phyloP scores from a whole-genome alignment of 37 sponge, comb jelly and placozoan genomes.

The Cliona cf. orientalis region DNA sequence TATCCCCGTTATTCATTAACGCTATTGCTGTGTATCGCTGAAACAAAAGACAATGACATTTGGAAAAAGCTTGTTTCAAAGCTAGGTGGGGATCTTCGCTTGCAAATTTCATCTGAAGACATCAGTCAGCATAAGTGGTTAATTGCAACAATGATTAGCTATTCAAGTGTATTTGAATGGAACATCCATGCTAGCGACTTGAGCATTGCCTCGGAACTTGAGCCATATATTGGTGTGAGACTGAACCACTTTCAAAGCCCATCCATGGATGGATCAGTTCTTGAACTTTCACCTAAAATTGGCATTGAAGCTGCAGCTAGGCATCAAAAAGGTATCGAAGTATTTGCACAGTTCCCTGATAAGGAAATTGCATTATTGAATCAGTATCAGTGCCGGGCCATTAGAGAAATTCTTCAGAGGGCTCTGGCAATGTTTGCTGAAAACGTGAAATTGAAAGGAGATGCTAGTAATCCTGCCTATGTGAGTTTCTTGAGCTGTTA shows the following conservation, averaged over 20 bases:
- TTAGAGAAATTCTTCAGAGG: conserved; percentile 41
- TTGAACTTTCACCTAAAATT: too few species aligned
- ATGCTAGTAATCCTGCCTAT: conserved; percentile 16
- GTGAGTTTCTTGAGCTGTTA: conserved; percentile 22
- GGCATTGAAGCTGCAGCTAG: background rate
- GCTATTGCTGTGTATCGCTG: conserved; percentile 7
- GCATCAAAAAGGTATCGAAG: background rate
- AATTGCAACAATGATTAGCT: background rate
- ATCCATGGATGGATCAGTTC: background rate
- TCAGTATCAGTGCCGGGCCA: background rate
- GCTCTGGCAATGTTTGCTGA: conserved; percentile 19
- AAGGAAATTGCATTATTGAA: background rate
- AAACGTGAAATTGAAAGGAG: conserved; percentile 2
- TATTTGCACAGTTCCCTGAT: background rate
- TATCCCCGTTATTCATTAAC: background rate
- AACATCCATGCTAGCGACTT: too few species aligned
- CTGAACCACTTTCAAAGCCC: background rate
- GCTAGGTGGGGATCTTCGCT: background rate
- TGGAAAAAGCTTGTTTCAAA: background rate
- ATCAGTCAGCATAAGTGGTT: background rate
- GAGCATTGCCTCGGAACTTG: too few species aligned
- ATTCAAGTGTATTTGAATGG: too few species aligned
- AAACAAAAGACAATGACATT: conserved; percentile 2
- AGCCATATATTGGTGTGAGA: background rate
- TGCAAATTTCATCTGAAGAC: background rate